Evolutionary conservation across 2,113 vertebrate genomes (phyloP), one percentile per base, ranked within the genome.

Genomic region (Carettochelys insculpta): DNA sequence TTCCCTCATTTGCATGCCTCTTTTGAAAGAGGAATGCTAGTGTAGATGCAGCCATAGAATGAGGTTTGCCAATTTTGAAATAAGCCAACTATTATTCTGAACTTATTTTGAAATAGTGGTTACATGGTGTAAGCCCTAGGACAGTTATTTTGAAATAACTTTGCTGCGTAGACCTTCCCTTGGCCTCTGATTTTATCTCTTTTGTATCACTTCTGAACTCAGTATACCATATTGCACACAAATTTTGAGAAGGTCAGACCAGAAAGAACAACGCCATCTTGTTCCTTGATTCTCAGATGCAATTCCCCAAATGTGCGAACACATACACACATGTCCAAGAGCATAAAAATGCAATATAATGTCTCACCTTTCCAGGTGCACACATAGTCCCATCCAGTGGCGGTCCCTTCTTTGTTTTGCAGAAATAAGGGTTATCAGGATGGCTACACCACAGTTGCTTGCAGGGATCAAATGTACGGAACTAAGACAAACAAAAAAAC

Each of bases 381-480:
- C 99, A 99, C 98, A 98, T 99, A 80, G 99, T 99, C 88, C 99
- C 99, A 14, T 99, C 99, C 80, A 99, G 97, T 9, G 99, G 99
- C 2, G 99, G 99, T 8, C 99, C 99, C 97, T 99, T 99, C 98
- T 99, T 99, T 86, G 99, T 99, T 96, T 99, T 99, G 97, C 99
- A 99, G 97, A 99, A 99, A 96, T 99, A 99, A 77, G 99, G 99
- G 92, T 99, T 99, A 96, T 99, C 99, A 0, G 99, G 99, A 95
- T 99, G 99, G 96, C 99, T 99, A 47, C 99, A 99, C 99, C 99
- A 99, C 83, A 99, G 98, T 94, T 99, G 99, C 95, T 99, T 99
- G 96, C 99, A 99, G 54, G 99, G 99, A 92, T 99, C 99, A 52
- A 99, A 99, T 0, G 99, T 98, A 54, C 99, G 99, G 97, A 99